These are phyloP conservation scores for Beroe ovata DNA, from an alignment of 37 sponge, comb jelly and placozoan genomes.

Conservation along the genomic window DNA sequence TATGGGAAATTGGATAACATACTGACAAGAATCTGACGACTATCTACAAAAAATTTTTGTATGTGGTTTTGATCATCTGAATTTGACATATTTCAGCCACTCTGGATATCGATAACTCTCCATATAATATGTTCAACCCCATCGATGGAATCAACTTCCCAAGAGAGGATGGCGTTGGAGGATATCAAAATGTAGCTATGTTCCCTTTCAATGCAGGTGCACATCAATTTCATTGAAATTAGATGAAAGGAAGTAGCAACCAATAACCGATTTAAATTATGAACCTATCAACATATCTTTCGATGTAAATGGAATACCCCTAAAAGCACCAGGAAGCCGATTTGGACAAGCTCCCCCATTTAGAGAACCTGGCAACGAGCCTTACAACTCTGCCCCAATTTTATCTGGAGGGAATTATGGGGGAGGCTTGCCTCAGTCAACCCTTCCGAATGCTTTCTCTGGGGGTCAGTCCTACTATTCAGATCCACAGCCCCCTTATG, in stretches of 20 bases:
- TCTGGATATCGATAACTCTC: neutral
- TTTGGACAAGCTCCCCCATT: conserved; percentile 14
- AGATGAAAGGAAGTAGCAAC: too few species aligned
- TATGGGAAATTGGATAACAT: too few species aligned
- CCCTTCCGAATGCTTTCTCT: neutral
- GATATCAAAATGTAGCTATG: conserved; percentile 42
- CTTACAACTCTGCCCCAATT: neutral
- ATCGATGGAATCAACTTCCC: conserved; percentile 16
- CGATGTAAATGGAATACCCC: too few species aligned
- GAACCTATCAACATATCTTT: too few species aligned
- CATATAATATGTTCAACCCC: conserved; percentile 44
- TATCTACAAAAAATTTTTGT: too few species aligned
- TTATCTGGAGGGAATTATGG: neutral
- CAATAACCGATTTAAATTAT: too few species aligned
- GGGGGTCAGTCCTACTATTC: neutral
- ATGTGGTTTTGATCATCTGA: too few species aligned
- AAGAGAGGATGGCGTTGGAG: neutral
- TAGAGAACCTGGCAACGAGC: conserved; percentile 1
- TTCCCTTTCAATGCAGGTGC: too few species aligned
- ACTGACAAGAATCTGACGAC: too few species aligned
- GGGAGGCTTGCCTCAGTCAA: neutral
- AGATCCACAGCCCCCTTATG: neutral
- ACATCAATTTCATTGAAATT: too few species aligned
- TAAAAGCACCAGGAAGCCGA: too few species aligned
- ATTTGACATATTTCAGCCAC: neutral